Percentiles rank a stretch among this genome's conserved stretches.
These are phyloP conservation scores for Gymnothorax javanicus DNA, from an alignment of 2,797 vertebrate genomes.

Conservation along the genomic window DNA sequence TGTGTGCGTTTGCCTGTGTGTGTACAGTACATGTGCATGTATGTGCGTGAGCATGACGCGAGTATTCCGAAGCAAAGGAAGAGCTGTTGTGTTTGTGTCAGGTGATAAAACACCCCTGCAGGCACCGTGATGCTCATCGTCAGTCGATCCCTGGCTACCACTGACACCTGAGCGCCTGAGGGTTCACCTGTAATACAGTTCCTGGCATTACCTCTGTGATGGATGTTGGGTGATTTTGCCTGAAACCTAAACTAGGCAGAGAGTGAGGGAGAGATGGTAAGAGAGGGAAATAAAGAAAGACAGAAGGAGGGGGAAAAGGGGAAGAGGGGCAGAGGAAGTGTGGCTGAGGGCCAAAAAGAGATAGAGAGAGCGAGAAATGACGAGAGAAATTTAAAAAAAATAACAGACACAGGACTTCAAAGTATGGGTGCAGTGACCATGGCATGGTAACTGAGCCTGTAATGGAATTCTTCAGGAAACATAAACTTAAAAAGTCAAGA, in stretches of 20 bases:
- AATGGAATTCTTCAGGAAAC: too few relatives aligned
- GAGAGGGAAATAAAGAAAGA: neutral
- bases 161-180: neutral
- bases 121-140: neutral
- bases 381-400: neutral
- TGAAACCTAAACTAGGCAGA: constrained; percentile 21
- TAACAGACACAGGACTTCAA: neutral
- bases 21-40: neutral
- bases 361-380: neutral
- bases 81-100: neutral
- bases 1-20: neutral
- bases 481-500: too few relatives aligned
- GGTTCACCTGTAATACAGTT: neutral
- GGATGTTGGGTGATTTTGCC: neutral
- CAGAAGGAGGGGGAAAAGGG: neutral
- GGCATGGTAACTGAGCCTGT: too few relatives aligned
- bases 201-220: constrained; percentile 10
- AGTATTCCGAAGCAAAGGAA: neutral
- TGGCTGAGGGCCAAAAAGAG: neutral
- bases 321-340: neutral
- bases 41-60: neutral
- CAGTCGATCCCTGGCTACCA: neutral
- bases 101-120: neutral
- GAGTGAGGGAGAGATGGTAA: neutral
- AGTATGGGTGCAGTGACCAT: too few relatives aligned